These are phyloP conservation scores for Myotis vivesi DNA, from an alignment of 2,797 vertebrate genomes.

Conservation along the genomic window DNA sequence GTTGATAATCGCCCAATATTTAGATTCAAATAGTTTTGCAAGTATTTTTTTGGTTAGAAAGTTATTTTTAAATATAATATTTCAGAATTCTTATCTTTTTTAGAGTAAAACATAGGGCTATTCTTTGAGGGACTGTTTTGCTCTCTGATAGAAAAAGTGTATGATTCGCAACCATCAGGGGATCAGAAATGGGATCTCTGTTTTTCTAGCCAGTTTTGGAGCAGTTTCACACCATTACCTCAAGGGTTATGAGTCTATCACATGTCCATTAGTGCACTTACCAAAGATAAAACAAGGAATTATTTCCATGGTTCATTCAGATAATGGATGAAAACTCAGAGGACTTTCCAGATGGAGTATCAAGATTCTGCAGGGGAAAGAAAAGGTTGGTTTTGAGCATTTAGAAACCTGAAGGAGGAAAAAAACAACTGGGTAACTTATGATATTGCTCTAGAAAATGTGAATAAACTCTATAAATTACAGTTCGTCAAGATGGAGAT, in stretches of 20 bases:
- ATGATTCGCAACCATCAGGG: slow-evolving; percentile 20
- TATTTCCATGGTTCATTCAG: slow-evolving; percentile 50
- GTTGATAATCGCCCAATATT: neutral
- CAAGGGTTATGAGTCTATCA: slow-evolving; percentile 57
- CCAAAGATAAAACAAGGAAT: slow-evolving; percentile 70
- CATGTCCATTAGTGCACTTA: slow-evolving; percentile 51
- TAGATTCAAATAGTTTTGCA: neutral
- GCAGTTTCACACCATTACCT: slow-evolving; percentile 59
- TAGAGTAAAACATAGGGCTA: neutral
- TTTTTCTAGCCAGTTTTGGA: slow-evolving; percentile 63
- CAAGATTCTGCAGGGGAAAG: neutral
- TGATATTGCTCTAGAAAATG: neutral
- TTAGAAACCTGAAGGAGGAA: neutral
- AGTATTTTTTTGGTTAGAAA: neutral
- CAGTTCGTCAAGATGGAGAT: neutral
- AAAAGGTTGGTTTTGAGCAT: slow-evolving; percentile 37
- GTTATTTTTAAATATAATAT: neutral
- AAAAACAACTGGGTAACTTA: neutral
- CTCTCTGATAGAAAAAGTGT: neutral
- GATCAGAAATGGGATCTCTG: slow-evolving; percentile 19
- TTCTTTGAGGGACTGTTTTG: neutral
- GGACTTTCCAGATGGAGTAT: slow-evolving; percentile 38
- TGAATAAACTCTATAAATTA: neutral
- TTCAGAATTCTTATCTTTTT: neutral
- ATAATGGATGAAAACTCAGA: slow-evolving; percentile 53